A percentile compares a stretch with the other conserved stretches of the same genome.
Evolutionary conservation across 2,888 invertebrate genomes (phyloP).

Genomic region (Strigamia crassipes): DNA sequence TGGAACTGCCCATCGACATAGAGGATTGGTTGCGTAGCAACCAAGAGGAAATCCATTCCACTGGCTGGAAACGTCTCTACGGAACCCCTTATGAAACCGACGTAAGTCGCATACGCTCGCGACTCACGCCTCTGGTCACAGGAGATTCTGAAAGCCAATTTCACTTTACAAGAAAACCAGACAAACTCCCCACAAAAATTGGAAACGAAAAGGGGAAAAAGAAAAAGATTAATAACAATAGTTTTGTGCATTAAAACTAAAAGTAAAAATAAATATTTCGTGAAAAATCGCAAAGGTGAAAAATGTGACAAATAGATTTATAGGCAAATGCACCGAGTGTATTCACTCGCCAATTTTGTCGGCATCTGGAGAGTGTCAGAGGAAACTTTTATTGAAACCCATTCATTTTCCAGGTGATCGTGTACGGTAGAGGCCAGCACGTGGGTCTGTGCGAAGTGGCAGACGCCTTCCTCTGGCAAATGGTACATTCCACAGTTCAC

Average conservation of each 20-base stretch:
- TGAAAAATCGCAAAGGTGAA: slow-evolving; percentile 30
- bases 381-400: slow-evolving; percentile 21
- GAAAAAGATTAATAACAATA: slow-evolving; percentile 11
- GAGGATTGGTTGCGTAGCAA: slow-evolving; percentile 44
- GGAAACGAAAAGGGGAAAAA: not conserved
- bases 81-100: slow-evolving; percentile 44
- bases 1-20: slow-evolving; percentile 44
- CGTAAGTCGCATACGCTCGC: slow-evolving; percentile 27
- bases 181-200: not conserved
- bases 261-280: not conserved
- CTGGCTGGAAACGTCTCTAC: slow-evolving; percentile 42
- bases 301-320: slow-evolving; percentile 36
- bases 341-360: slow-evolving; percentile 34
- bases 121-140: not conserved
- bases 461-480: slow-evolving; percentile 32
- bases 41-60: slow-evolving; percentile 32
- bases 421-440: slow-evolving; percentile 31
- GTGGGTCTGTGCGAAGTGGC: slow-evolving; percentile 13
- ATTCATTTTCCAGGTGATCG: slow-evolving; percentile 37
- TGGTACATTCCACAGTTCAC: slow-evolving; percentile 33
- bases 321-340: slow-evolving; percentile 26
- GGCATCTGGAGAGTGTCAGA: slow-evolving; percentile 29
- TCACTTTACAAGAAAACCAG: not conserved
- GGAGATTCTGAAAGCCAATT: slow-evolving; percentile 15
- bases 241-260: slow-evolving; percentile 7